Evolutionary conservation across 92 coral and sea anemone genomes (phyloP), one percentile per base, ranked within the genome.

Genomic region (Heteractis magnifica): DNA sequence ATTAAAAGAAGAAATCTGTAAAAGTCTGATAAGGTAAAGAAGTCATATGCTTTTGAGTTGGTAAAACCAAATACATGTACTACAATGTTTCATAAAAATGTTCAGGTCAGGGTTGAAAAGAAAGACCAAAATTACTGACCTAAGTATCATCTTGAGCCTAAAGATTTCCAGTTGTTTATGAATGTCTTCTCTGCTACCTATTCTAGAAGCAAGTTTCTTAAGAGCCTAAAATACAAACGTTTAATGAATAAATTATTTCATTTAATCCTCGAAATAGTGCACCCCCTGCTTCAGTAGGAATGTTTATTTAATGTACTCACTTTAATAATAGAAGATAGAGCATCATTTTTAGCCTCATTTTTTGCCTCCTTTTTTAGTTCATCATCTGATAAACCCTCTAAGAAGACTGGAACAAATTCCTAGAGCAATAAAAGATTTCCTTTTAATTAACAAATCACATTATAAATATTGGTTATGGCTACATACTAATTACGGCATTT

Each of bases 1-100:
- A 96, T 96, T 96, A 83, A 96, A 96, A 49, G 99, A 96, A 81
- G 99, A 96, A 71, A 96, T 94, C 86, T 96, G 99, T 80, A 96
- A 89, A 76, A 96, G 88, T 80, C 99, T 96, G 65, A 14, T 68
- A 56, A 44, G 23, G 15, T 70, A 87, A 75, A 52, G 1, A 51
- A 18, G 70, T 0, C 5, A 18, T 62, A 16, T 6, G 4, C 59
- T 34, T 34, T 34, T 34, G 44, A 34, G 44, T 34, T 34, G 44
- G 44, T 34, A 34, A 34, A 34, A 34, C 44, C 44, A 1, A 34
- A 34, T 34, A 34, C 44, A 34, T 34, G 44, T 34, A 34, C 44
- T n/a, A 62, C 1, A 20, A 62, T 20, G 18, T 52, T 0, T 71
- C 12, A 20, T 16, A 51, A 21, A 16, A 26, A 4, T 80, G 56